Conservation (phyloP, 2,113 vertebrate genomes). For the Tetraodon nigroviridis region DNA sequence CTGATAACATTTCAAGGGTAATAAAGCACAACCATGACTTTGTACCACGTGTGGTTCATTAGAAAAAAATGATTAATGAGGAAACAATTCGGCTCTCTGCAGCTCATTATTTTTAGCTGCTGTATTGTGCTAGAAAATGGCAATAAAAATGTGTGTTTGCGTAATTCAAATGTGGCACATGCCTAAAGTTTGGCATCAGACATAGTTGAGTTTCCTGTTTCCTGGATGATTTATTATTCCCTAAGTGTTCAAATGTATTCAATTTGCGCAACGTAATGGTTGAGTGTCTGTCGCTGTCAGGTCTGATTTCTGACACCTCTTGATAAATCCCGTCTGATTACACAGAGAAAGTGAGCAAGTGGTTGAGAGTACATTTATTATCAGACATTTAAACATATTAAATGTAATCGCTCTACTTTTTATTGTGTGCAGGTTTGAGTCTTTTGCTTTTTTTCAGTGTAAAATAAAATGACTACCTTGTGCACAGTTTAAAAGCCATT, state of each 20-base stretch:
- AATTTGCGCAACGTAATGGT: slow-evolving; percentile 27
- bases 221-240: slow-evolving; percentile 24
- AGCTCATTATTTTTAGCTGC: slow-evolving; percentile 3
- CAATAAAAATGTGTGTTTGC: slow-evolving; percentile 7
- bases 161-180: slow-evolving; percentile 2
- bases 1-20: not conserved
- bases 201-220: slow-evolving; percentile 4
- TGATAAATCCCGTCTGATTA: slow-evolving; percentile 18
- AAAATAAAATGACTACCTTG: too few species aligned
- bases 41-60: too few species aligned
- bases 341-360: slow-evolving; percentile 4
- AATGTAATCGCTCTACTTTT: slow-evolving; percentile 3
- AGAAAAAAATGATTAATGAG: slow-evolving; percentile 9
- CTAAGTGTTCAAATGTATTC: slow-evolving; percentile 18
- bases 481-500: not conserved
- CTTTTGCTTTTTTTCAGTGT: not conserved
- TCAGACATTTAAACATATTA: slow-evolving; percentile 1
- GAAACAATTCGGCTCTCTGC: not conserved
- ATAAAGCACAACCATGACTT: not conserved
- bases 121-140: slow-evolving; percentile 9
- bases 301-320: slow-evolving; percentile 4
- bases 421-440: not conserved
- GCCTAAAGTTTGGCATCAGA: not conserved
- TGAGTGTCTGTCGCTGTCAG: slow-evolving; percentile 29
- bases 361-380: slow-evolving; percentile 22